Conservation (phyloP, 1,140 invertebrate species). For the Macrobrachium rosenbergii region DNA sequence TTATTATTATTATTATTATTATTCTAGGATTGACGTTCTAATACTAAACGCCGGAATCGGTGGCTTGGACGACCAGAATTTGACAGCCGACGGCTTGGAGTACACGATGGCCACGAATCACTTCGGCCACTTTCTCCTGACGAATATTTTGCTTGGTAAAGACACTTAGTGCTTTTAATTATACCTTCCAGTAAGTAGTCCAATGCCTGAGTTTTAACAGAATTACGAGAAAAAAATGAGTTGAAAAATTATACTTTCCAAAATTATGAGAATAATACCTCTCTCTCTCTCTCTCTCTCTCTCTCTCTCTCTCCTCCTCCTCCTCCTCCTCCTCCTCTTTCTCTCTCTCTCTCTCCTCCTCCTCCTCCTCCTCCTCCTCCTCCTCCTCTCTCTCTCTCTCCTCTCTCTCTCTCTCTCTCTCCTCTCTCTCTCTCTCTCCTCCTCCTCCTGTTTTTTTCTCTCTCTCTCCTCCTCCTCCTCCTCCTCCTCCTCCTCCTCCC, state of each 20-base stretch:
- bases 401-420: no score
- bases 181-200: no score
- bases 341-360: no score
- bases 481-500: no score
- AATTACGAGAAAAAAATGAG: not conserved
- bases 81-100: slow-evolving; percentile 36
- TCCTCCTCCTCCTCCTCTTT: no score
- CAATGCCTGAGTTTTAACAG: not conserved
- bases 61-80: not conserved
- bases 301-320: no score
- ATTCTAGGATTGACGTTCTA: not conserved
- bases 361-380: no score
- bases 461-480: no score
- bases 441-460: no score
- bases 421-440: no score
- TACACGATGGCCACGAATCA: slow-evolving; percentile 45
- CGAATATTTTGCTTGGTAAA: slow-evolving; percentile 36
- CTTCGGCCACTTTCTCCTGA: slow-evolving; percentile 44
- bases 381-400: no score
- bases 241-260: not conserved
- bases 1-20: not conserved
- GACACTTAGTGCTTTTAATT: not conserved
- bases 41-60: slow-evolving; percentile 20
- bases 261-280: not conserved
- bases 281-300: not conserved